These are phyloP conservation scores for Camponotus vicinus DNA, from an alignment of 1,140 invertebrate genomes.

Conservation along the genomic window DNA sequence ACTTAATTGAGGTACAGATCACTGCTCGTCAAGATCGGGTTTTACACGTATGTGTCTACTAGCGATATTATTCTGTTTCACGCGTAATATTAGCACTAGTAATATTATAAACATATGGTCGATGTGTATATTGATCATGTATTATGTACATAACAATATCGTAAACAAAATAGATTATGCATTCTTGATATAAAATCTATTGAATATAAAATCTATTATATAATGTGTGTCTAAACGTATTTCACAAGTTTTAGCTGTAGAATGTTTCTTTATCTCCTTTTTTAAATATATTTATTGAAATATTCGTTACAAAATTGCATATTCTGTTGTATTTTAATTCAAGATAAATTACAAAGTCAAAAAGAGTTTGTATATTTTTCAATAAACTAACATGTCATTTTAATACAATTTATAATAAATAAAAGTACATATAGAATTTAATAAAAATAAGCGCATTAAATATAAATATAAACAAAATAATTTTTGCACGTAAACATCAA, in stretches of 20 bases:
- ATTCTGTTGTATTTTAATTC: neutral
- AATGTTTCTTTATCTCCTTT: neutral
- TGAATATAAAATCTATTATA: neutral
- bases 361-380: neutral
- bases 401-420: neutral
- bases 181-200: neutral
- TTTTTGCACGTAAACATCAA: neutral
- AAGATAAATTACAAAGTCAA: neutral
- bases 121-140: too few species aligned
- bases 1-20: neutral
- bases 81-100: neutral
- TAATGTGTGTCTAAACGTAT: neutral
- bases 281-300: neutral
- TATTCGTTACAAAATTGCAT: neutral
- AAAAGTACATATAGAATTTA: neutral
- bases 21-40: neutral
- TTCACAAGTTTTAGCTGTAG: neutral
- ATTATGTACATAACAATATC: neutral
- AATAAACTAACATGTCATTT: neutral
- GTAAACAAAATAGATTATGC: neutral
- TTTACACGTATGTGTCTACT: neutral
- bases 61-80: neutral
- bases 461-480: conserved; percentile 17
- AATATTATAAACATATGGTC: too few species aligned
- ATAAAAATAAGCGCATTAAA: neutral